Percentiles rank a stretch among this genome's conserved stretches.
phyloP scores from a whole-genome alignment of 2,888 invertebrate genomes.

The Argyresthia albistria region DNA sequence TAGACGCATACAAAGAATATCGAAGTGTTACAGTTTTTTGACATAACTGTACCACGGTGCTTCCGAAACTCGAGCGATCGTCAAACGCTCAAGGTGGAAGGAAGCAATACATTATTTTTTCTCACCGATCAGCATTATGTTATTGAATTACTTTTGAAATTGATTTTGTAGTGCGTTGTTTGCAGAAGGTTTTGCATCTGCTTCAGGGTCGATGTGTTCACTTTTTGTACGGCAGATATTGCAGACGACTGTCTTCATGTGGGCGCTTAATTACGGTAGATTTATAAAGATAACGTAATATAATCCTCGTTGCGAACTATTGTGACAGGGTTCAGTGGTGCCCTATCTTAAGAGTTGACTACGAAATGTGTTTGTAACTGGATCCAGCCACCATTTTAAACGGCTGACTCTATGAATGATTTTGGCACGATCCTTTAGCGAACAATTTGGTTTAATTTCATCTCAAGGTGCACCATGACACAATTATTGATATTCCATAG shows the following conservation, averaged over 20 bases:
- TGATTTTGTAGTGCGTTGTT: constrained; percentile 52
- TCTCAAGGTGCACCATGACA: constrained; percentile 32
- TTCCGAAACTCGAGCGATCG: constrained; percentile 33
- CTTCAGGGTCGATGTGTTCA: constrained; percentile 30
- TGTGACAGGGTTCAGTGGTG: constrained; percentile 50
- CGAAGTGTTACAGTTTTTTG: constrained; percentile 62
- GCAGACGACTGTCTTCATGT: constrained; percentile 46
- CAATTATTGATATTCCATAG: constrained; percentile 14
- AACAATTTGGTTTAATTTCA: constrained; percentile 19
- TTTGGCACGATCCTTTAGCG: constrained; percentile 56
- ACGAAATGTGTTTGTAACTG: constrained; percentile 35
- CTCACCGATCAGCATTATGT: constrained; percentile 61
- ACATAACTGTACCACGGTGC: constrained; percentile 57
- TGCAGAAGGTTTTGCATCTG: constrained; percentile 60
- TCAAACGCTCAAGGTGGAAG: constrained; percentile 58
- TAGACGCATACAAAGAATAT: constrained; percentile 43
- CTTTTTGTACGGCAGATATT: constrained; percentile 41
- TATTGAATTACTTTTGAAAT: constrained; percentile 69
- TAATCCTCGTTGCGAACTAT: constrained; percentile 62
- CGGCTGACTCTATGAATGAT: constrained; percentile 36
- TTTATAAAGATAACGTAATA: constrained; percentile 68
- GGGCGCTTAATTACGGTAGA: constrained; percentile 66
- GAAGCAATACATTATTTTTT: constrained; percentile 67
- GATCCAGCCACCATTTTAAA: constrained; percentile 34
- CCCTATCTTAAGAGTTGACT: constrained; percentile 26